Conservation (phyloP, 2,888 invertebrate species). For the Glaucopsyche alexis region DNA sequence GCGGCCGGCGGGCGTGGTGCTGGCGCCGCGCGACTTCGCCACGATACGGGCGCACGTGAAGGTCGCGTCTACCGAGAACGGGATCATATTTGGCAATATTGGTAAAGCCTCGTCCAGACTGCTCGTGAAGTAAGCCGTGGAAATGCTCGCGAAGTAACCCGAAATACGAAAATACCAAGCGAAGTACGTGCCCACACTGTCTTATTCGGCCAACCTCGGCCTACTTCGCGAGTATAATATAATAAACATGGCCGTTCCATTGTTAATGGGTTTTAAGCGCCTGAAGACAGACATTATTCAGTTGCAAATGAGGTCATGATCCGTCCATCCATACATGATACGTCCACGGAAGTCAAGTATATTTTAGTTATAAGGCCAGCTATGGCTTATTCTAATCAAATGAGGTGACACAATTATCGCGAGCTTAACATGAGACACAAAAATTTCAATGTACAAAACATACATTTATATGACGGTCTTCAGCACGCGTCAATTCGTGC, state of each 20-base stretch:
- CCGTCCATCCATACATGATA: too few species aligned
- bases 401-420: constrained; percentile 1
- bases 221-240: too few species aligned
- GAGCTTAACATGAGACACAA: not conserved
- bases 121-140: too few species aligned
- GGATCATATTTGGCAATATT: constrained; percentile 85
- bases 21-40: constrained; percentile 98
- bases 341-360: constrained; percentile 2
- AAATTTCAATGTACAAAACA: too few species aligned
- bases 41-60: constrained; percentile 99
- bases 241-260: not conserved
- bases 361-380: not conserved
- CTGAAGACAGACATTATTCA: not conserved
- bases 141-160: too few species aligned
- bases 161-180: too few species aligned
- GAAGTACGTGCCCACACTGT: too few species aligned
- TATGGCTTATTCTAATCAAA: not conserved
- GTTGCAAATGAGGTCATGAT: not conserved
- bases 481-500: too few species aligned
- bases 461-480: too few species aligned
- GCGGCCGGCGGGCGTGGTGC: constrained; percentile 95
- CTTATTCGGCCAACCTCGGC: too few species aligned
- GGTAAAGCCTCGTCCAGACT: not conserved
- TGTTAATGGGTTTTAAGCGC: not conserved
- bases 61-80: constrained; percentile 99